Base-by-base conservation (phyloP, 2,797 vertebrate genomes). In the Melopsittacus undulatus region DNA sequence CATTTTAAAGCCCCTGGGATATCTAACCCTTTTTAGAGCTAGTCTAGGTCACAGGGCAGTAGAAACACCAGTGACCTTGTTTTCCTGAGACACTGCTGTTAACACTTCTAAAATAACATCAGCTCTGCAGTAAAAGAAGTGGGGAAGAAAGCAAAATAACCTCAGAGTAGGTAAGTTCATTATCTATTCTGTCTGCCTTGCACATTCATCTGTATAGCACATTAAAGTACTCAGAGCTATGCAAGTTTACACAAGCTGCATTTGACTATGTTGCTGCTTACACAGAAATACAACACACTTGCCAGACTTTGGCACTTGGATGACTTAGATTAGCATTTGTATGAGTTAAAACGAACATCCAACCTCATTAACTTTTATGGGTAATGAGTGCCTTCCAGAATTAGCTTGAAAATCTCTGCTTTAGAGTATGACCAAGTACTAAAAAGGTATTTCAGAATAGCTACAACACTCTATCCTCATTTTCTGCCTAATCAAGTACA, bases 391-490 rank as follows among this genome's bases (percentile, higher is more conserved):
- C 38, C 19, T 90, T 38, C 11, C 32, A 69, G 36, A 56, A 77
- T 34, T 62, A 20, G 27, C 38, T 84, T 62, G 68, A 70, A 91
- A 70, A 74, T n/a, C 17, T 70, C 80, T 43, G 34, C 16, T 52
- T 79, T 86, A 88, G 27, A 76, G 57, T 85, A 75, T 6, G 9
- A 36, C 20, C 21, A 48, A 20, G 7, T 30, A 59, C 32, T 48
- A 69, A 52, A 82, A 67, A 79, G 40, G 67, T 15, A 85, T 49
- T 92, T 83, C 68, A 68, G 52, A 76, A 89, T 20, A 30, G 21
- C 32, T 63, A 10, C 56, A 88, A 45, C 22, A 56, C 4, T 52
- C 21, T 59, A 26, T n/a, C 7, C 52, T 79, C 40, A 48, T 67
- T 75, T 74, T 38, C 23, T 69, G 49, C 40, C 51, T 73, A 73